Percentiles rank a stretch among this genome's conserved stretches.
Evolutionary conservation across 1,140 invertebrate species (phyloP).

Genomic region (Dendroctonus ponderosae): DNA sequence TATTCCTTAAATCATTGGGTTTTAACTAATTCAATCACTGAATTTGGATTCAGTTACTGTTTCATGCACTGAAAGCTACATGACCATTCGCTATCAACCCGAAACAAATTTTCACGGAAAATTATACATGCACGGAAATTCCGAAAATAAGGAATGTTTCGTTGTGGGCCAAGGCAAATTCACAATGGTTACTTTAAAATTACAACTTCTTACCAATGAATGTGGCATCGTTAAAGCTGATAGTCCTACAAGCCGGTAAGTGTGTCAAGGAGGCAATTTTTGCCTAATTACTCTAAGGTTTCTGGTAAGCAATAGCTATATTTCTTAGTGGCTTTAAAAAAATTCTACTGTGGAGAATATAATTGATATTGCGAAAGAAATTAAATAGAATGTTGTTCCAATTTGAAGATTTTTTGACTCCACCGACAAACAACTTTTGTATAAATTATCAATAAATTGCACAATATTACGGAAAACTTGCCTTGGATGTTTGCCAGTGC

Average conservation of each 20-base stretch:
- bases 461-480: too few species aligned
- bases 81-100: constrained; percentile 59
- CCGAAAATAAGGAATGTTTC: constrained; percentile 55
- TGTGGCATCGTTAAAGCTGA: constrained; percentile 45
- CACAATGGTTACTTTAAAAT: constrained; percentile 35
- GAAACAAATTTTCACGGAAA: constrained; percentile 59
- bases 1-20: constrained; percentile 4
- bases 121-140: constrained; percentile 62
- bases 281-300: too few species aligned
- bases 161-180: constrained; percentile 42
- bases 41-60: constrained; percentile 55
- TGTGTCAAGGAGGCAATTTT: constrained; percentile 19
- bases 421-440: too few species aligned
- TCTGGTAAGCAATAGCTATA: too few species aligned
- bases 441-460: too few species aligned
- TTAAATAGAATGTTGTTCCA: too few species aligned
- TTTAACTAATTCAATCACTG: too few species aligned
- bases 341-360: too few species aligned
- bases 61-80: constrained; percentile 55
- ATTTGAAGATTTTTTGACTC: too few species aligned
- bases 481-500: too few species aligned
- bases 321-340: too few species aligned
- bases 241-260: constrained; percentile 35
- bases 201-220: constrained; percentile 37
- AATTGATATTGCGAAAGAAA: too few species aligned